A percentile compares a stretch with the other conserved stretches of the same genome.
Evolutionary conservation across 2,113 vertebrate species (phyloP).

Genomic region (Scomber colias): DNA sequence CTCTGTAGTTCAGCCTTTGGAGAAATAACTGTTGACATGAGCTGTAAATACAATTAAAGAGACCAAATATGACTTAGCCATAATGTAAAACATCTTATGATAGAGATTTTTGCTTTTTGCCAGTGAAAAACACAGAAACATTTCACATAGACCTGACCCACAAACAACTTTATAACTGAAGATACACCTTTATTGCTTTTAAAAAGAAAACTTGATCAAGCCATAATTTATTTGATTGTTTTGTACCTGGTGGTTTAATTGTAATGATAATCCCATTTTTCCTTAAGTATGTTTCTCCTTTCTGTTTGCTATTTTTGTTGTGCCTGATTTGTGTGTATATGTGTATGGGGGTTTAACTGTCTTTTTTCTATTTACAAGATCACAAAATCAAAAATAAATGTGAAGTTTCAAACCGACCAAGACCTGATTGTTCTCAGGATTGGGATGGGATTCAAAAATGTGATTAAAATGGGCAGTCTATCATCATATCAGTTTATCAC

Average conservation of each 20-base stretch:
- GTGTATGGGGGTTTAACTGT: neutral
- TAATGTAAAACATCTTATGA: constrained; percentile 20
- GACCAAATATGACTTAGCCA: constrained; percentile 61
- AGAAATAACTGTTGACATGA: neutral
- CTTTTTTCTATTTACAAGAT: neutral
- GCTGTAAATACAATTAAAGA: constrained; percentile 26
- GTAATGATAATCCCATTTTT: neutral
- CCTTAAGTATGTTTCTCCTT: neutral
- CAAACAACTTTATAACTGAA: constrained; percentile 16
- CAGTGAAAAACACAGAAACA: constrained; percentile 23
- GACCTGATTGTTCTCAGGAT: neutral
- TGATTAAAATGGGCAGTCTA: too few species aligned
- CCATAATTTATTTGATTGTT: constrained; percentile 9
- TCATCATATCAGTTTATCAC: too few species aligned
- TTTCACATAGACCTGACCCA: neutral
- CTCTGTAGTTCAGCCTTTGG: neutral
- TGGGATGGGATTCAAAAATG: too few species aligned
- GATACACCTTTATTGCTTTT: neutral
- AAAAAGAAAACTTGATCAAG: constrained; percentile 1
- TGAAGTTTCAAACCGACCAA: neutral
- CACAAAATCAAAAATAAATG: too few species aligned
- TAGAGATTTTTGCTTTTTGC: constrained; percentile 18
- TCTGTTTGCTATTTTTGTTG: neutral
- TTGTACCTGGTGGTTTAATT: neutral
- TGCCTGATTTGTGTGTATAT: neutral